A percentile compares a stretch with the other conserved stretches of the same genome.
phyloP scores from a whole-genome alignment of 2,113 vertebrate species.

The Penelope pileata region DNA sequence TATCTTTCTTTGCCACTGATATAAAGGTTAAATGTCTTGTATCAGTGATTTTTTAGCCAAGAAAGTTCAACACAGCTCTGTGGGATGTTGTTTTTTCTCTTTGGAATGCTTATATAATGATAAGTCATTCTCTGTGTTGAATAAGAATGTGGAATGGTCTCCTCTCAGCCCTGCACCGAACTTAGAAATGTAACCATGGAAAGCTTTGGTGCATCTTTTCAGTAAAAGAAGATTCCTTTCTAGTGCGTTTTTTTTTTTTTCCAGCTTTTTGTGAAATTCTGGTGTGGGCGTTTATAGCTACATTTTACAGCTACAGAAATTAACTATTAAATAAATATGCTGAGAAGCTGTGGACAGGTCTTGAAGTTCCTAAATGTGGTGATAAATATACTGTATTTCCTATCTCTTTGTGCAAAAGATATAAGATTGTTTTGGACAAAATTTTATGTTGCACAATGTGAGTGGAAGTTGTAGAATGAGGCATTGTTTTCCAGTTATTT shows the following conservation, averaged over 20 bases:
- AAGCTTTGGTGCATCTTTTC: neutral
- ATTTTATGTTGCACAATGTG: neutral
- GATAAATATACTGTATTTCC: neutral
- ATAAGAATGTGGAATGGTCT: neutral
- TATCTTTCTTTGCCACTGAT: neutral
- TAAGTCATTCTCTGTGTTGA: accelerated
- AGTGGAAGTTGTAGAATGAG: neutral
- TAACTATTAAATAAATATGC: neutral
- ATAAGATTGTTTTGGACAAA: neutral
- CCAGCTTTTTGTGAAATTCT: neutral
- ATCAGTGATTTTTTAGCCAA: neutral
- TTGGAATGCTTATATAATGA: neutral
- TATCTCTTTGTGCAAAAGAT: neutral
- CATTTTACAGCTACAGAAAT: neutral
- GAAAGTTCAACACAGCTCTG: neutral
- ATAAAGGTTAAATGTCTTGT: neutral
- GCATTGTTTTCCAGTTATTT: neutral
- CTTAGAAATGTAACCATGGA: neutral
- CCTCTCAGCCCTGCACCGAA: neutral
- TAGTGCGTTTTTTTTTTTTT: neutral
- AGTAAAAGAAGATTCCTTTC: neutral
- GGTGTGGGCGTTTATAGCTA: neutral
- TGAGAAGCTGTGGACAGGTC: neutral
- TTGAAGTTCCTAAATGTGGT: neutral
- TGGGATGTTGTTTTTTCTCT: neutral